Base-by-base conservation (phyloP, 2,888 invertebrate species). In the Fragum sueziense region DNA sequence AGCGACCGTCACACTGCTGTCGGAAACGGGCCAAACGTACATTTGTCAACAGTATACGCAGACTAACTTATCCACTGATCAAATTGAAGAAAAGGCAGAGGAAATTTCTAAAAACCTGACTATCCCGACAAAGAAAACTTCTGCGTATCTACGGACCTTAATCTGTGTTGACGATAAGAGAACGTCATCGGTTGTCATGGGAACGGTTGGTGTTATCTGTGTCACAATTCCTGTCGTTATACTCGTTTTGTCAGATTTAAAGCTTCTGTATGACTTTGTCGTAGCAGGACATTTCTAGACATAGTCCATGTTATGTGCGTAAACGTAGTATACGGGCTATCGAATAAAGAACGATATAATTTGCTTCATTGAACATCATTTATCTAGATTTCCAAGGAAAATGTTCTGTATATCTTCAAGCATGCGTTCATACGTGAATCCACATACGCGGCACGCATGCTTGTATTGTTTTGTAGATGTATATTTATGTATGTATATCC, bases 161-260 rank as follows among this genome's bases (percentile, higher is more conserved):
- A 57, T 25, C 9, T 25, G 57, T 27, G 27, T n/a, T 57, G 22
- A 22, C 11, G 57, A 57, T 25, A 7, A 25, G n/a, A 57, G 57
- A 57, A 57, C 57, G 3, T 57, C 57, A n/a, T 57, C 57, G 57
- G 57, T 57, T 57, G 57, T 57, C 25, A 57, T 57, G 57, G 57
- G 57, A 27, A 57, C 57, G 57, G 57, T 57, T 57, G 57, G 57
- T 25, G 25, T 57, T 11, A 25, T 57, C 14, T 57, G 57, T 57
- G 57, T 57, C 7, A 27, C 27, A 7, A 25, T 57, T 7, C 57
- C 57, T 4, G 57, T 57, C 9, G 57, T 3, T 2, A 25, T 57
- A 27, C n/a, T 57, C 2, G 7, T 57, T 57, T 27, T 57, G 11
- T 57, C 57, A 4, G 57, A 57, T 14, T 3, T 57, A 3, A 57